Evolutionary conservation across 2,797 vertebrate species (phyloP).

Genomic region (Acanthis flammea): DNA sequence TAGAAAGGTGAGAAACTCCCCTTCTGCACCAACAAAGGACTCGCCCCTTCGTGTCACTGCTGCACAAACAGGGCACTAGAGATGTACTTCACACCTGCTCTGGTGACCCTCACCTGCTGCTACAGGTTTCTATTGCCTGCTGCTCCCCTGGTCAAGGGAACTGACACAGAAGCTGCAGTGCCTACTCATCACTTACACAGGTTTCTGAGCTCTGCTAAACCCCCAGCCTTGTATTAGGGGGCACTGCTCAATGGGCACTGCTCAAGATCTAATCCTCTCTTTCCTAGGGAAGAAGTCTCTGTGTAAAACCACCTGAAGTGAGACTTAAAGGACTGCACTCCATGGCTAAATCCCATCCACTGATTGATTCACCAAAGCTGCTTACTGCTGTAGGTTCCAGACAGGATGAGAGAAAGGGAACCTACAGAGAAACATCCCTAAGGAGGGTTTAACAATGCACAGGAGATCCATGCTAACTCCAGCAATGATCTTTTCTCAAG

Average conservation of each 20-base stretch:
- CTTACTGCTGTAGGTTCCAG: not conserved
- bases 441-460: not conserved
- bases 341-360: not conserved
- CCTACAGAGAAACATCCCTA: not conserved
- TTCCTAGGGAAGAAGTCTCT: not conserved
- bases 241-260: not conserved
- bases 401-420: not conserved
- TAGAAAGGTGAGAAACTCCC: not conserved
- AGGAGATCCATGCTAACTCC: not conserved
- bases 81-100: not conserved
- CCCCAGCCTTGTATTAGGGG: not conserved
- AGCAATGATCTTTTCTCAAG: not conserved
- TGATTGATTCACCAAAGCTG: not conserved
- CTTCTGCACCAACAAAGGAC: not conserved
- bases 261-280: not conserved
- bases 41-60: accelerated
- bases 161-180: not conserved
- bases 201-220: not conserved
- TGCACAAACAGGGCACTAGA: accelerated
- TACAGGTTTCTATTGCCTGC: not conserved
- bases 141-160: not conserved
- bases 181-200: not conserved
- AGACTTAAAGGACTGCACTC: not conserved
- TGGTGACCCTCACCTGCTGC: not conserved
- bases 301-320: not conserved